These are phyloP conservation scores for Serilophus lunatus DNA, from an alignment of 2,113 vertebrate genomes.

Conservation along the genomic window DNA sequence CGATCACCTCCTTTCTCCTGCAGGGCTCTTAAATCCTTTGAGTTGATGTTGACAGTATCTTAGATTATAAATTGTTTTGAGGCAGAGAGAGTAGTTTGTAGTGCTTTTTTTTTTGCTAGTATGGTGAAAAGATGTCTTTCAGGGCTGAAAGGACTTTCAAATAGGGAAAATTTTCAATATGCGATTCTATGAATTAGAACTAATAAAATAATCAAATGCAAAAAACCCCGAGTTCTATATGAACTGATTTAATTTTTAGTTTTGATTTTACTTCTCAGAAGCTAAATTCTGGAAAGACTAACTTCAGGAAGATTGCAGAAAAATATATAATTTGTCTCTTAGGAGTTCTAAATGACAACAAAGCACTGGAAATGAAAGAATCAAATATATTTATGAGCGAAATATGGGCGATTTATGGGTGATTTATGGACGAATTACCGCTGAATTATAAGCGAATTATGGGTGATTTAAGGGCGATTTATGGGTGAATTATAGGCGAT, in stretches of 20 bases:
- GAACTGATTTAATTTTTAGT: background rate
- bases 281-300: background rate
- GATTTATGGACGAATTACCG: no score
- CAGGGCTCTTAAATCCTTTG: background rate
- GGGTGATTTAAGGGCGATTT: no score
- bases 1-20: background rate
- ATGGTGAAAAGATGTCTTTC: background rate
- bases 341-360: background rate
- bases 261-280: background rate
- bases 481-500: no score
- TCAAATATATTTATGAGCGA: background rate
- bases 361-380: background rate
- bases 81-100: background rate
- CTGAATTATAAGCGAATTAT: no score
- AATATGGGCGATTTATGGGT: no score
- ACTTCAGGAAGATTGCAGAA: background rate
- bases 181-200: background rate
- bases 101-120: background rate
- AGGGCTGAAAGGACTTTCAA: background rate
- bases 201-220: background rate
- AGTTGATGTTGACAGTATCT: background rate
- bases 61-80: background rate
- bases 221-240: background rate
- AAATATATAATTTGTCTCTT: accelerated
- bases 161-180: background rate